These are phyloP conservation scores for Manis crassicaudata DNA, from an alignment of 2,797 vertebrate genomes.

Conservation along the genomic window DNA sequence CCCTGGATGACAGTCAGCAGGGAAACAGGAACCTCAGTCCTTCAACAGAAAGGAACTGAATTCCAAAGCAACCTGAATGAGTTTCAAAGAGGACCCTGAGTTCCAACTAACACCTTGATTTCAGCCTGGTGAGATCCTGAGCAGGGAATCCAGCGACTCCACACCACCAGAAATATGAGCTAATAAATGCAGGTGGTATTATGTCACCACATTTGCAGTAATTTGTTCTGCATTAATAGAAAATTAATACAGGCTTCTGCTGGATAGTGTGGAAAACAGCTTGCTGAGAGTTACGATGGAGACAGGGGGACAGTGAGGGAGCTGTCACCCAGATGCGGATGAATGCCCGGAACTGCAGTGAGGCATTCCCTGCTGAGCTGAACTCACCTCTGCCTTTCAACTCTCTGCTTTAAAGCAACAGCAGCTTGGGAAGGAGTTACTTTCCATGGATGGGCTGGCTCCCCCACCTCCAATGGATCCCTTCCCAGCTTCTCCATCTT, in stretches of 20 bases:
- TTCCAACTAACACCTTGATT: not conserved
- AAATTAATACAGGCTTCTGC: not conserved
- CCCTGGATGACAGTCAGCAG: not conserved
- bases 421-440: not conserved
- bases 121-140: not conserved
- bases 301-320: not conserved
- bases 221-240: not conserved
- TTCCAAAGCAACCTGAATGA: not conserved
- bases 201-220: too few relatives aligned
- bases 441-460: not conserved
- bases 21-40: not conserved
- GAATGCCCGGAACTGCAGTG: not conserved
- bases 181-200: too few relatives aligned
- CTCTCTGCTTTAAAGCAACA: not conserved
- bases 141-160: not conserved
- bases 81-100: not conserved
- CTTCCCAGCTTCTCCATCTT: not conserved
- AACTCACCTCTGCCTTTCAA: not conserved
- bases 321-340: not conserved
- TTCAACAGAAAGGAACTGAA: not conserved
- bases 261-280: not conserved
- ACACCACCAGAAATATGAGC: not conserved
- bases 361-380: not conserved
- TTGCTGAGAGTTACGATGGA: not conserved
- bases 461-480: not conserved